These are phyloP conservation scores for Epinephelus moara DNA, from an alignment of 2,113 vertebrate species.

Conservation along the genomic window DNA sequence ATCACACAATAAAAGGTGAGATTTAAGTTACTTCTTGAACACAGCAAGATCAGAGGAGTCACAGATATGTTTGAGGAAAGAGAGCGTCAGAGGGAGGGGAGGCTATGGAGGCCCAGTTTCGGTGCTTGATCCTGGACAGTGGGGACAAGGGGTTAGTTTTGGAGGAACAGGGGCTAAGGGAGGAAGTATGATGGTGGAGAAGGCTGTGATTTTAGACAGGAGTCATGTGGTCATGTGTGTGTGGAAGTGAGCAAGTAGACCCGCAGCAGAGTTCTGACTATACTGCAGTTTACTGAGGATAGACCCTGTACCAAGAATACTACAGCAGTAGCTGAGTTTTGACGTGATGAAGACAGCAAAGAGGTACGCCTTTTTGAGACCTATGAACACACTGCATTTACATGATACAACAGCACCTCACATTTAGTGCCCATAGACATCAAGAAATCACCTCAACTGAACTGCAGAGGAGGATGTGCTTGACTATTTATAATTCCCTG, in stretches of 20 bases:
- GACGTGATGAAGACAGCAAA: neutral
- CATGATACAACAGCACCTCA: neutral
- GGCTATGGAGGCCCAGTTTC: neutral
- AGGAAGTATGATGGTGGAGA: neutral
- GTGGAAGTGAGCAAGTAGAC: too few species aligned
- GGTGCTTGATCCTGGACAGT: neutral
- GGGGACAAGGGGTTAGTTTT: too few species aligned
- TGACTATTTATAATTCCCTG: constrained; percentile 33
- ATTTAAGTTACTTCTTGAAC: neutral
- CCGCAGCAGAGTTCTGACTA: too few species aligned
- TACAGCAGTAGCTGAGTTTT: neutral
- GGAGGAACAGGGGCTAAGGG: neutral
- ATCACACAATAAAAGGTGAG: neutral
- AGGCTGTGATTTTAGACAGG: neutral
- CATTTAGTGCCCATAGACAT: too few species aligned
- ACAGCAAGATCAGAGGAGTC: neutral
- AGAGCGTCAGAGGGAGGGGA: neutral
- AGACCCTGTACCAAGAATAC: too few species aligned
- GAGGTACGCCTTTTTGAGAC: neutral
- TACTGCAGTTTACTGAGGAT: too few species aligned
- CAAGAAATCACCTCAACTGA: neutral
- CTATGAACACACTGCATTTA: neutral
- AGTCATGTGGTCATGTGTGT: neutral
- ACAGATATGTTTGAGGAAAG: neutral
- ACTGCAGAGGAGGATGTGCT: constrained; percentile 7